Evolutionary conservation across 1,140 invertebrate species (phyloP), one percentile per base, ranked within the genome.

Genomic region (Drosophila burlai): DNA sequence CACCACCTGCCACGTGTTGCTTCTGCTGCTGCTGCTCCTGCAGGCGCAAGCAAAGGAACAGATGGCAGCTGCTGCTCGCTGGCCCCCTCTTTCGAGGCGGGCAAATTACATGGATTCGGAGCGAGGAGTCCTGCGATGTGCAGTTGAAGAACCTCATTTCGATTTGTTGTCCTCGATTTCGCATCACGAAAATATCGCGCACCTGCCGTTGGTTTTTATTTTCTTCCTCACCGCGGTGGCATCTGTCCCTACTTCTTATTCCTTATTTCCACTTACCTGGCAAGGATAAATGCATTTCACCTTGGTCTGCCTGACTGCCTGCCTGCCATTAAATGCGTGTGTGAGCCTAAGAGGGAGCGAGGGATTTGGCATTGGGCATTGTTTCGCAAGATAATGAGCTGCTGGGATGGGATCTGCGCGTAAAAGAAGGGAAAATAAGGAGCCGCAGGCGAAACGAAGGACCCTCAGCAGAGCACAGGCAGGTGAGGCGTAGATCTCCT

Each of bases 1-100:
- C 65, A 34, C n/a, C 83, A 87, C 83, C 83, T 89, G 83, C 83
- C 83, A 87, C 83, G 83, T 87, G 71, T 55, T 74, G 73, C 47
- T 59, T 18, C 50, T 36, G 29, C 18, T 15, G 3, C 29, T 54
- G 50, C 13, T 55, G 46, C 73, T 52, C 47, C 60, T 54, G 55
- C 29, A 76, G 21, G 21, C 21, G 45, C 64, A 54, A 71, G 67
- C 74, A 45, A 18, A 50, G 46, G 38, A 76, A n/a, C 62, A 76
- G 52, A 76, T 76, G 55, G 54, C 73, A 58, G 42, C 59, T 63
- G 49, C 57, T 36, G 24, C 36, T 57, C 4, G 6, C 34, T 57
- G 54, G 21, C 54, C 29, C 64, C 42, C 47, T 62, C n/a, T 24
- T 36, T 7, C 15, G 10, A 50, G 67, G 60, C 62, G 59, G 83